phyloP scores from a whole-genome alignment of 1,140 invertebrate genomes.

The Wasmannia auropunctata region DNA sequence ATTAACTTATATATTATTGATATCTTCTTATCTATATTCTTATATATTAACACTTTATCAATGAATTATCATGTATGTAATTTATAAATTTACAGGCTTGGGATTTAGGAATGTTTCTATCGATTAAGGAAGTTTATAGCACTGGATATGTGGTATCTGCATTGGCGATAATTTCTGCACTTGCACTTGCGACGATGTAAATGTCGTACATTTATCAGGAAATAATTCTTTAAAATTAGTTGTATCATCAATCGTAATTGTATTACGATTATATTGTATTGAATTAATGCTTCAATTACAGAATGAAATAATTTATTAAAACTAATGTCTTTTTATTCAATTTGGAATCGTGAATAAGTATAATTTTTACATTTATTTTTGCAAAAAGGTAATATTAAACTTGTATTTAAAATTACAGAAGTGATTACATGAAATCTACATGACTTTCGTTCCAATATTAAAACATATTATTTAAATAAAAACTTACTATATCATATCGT shows the following conservation, averaged over 20 bases:
- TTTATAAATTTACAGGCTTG: conserved; percentile 84
- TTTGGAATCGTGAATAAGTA: background rate
- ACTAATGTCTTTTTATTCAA: background rate
- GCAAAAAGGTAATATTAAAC: background rate
- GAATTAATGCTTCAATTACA: conserved; percentile 35
- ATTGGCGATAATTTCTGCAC: conserved; percentile 77
- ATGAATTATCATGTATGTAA: background rate
- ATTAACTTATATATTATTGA: no score
- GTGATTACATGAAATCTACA: background rate
- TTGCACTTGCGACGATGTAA: conserved; percentile 77
- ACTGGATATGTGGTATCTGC: conserved; percentile 89
- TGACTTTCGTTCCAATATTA: background rate
- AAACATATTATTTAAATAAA: background rate
- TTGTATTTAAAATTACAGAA: conserved; percentile 11
- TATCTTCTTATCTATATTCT: no score
- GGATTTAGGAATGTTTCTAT: conserved; percentile 90
- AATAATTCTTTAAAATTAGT: conserved; percentile 61
- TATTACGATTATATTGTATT: conserved; percentile 35
- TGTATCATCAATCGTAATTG: conserved; percentile 28
- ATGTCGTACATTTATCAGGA: background rate
- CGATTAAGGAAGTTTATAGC: conserved; percentile 89
- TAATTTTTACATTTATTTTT: background rate
- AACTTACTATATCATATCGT: background rate
- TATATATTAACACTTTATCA: background rate
- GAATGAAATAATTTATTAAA: conserved; percentile 63